phyloP scores from a whole-genome alignment of 2,113 vertebrate genomes.

The Lethenteron camtschaticum region DNA sequence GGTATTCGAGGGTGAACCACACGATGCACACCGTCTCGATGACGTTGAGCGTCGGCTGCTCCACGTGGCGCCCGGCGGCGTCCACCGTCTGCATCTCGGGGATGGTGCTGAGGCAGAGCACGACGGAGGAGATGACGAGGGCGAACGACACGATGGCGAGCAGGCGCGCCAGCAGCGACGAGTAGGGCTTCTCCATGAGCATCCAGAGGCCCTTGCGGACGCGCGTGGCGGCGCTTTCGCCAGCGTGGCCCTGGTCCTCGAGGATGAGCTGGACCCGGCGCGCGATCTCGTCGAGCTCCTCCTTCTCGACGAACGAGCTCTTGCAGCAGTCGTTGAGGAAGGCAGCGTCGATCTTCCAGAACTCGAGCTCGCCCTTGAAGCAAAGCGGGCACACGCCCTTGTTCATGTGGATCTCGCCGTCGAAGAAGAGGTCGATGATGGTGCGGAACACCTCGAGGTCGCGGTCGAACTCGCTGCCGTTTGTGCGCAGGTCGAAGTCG shows the following conservation, averaged over 20 bases:
- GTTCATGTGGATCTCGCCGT: conserved; percentile 84
- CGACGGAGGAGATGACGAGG: conserved; percentile 57
- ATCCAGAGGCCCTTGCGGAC: conserved; percentile 67
- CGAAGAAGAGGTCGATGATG: conserved; percentile 71
- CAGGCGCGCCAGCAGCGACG: conserved; percentile 49
- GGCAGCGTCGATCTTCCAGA: conserved; percentile 78
- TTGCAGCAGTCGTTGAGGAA: conserved; percentile 82
- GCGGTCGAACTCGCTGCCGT: conserved; percentile 61
- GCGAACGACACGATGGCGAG: conserved; percentile 66
- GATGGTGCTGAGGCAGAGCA: conserved; percentile 83
- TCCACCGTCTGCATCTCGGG: conserved; percentile 70
- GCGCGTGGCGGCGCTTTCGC: conserved; percentile 35
- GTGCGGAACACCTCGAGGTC: conserved; percentile 88
- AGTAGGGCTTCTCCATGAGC: conserved; percentile 83
- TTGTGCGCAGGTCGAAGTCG: conserved; percentile 52
- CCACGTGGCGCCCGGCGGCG: conserved; percentile 34
- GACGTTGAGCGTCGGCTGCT: conserved; percentile 61
- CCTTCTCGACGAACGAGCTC: conserved; percentile 63
- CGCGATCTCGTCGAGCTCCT: conserved; percentile 71
- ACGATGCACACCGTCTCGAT: conserved; percentile 76
- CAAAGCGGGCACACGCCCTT: conserved; percentile 85
- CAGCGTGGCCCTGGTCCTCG: conserved; percentile 41
- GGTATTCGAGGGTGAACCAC: conserved; percentile 81
- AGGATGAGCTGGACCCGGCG: conserved; percentile 61
- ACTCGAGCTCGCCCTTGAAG: conserved; percentile 91